Evolutionary conservation across 2,113 vertebrate genomes (phyloP).

Genomic region (Macquaria australasica): DNA sequence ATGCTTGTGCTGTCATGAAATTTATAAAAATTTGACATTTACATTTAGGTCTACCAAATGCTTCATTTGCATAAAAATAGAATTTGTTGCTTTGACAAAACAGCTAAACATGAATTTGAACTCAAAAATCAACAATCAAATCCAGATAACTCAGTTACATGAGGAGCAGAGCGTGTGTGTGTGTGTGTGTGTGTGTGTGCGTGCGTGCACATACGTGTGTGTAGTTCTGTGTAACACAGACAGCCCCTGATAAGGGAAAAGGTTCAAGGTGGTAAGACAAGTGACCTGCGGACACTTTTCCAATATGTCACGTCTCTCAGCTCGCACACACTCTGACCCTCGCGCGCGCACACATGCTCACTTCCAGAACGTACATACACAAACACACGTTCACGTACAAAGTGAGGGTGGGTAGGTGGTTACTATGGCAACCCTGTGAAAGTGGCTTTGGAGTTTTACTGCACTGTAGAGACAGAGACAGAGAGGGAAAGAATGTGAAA

Average conservation of each 20-base stretch:
- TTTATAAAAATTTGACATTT: not conserved
- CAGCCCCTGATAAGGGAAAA: constrained; percentile 12
- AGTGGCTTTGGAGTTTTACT: constrained; percentile 52
- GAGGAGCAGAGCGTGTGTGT: too few relatives aligned
- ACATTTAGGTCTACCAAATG: not conserved
- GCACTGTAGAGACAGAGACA: constrained; percentile 39
- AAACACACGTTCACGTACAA: not conserved
- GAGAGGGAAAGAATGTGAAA: not conserved
- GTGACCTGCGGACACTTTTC: constrained; percentile 36
- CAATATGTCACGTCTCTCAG: constrained; percentile 45
- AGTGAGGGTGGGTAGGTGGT: constrained; percentile 48
- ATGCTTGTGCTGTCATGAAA: not conserved
- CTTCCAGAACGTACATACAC: not conserved
- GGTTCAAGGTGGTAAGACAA: constrained; percentile 44
- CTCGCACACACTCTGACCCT: not conserved
- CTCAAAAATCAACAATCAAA: not conserved
- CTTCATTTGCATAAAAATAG: constrained; percentile 2
- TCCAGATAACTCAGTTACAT: not conserved
- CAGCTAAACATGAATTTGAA: not conserved
- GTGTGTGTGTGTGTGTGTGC: too few relatives aligned
- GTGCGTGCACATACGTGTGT: constrained; percentile 4
- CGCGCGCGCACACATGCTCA: not conserved
- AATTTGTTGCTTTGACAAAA: not conserved
- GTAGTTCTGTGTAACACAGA: constrained; percentile 1
- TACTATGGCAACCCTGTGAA: constrained; percentile 69